phyloP scores from a whole-genome alignment of 2,888 invertebrate genomes.

The Spodoptera exigua region DNA sequence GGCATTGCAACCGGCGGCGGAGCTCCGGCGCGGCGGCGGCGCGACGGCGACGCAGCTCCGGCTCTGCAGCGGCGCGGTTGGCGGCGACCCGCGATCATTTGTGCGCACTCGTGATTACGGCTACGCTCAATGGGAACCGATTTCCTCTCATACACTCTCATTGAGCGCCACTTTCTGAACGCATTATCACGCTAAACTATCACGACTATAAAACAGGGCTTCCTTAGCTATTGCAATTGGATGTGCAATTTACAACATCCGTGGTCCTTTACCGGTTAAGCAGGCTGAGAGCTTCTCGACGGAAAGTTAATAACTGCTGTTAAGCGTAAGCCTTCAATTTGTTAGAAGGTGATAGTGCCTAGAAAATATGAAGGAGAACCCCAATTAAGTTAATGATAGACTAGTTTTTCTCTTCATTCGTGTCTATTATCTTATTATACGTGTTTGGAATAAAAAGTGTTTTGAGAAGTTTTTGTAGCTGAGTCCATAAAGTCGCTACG shows the following conservation, averaged over 20 bases:
- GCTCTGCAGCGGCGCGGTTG: slow-evolving; percentile 49
- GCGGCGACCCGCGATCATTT: slow-evolving; percentile 69
- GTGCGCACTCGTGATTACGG: slow-evolving; percentile 77
- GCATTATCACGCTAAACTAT: slow-evolving; percentile 73
- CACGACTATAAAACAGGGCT: slow-evolving; percentile 69
- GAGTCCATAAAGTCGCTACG: slow-evolving; percentile 6
- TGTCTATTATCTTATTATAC: not conserved
- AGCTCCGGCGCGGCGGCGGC: slow-evolving; percentile 27
- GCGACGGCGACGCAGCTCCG: slow-evolving; percentile 39
- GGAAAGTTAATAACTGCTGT: slow-evolving; percentile 53
- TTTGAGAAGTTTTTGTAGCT: slow-evolving; percentile 10
- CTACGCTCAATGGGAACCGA: slow-evolving; percentile 77
- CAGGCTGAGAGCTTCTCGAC: slow-evolving; percentile 53
- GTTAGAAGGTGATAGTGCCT: slow-evolving; percentile 57
- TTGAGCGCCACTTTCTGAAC: slow-evolving; percentile 73
- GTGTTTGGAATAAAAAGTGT: not conserved
- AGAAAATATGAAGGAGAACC: slow-evolving; percentile 25
- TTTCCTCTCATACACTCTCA: slow-evolving; percentile 75
- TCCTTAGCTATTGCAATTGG: slow-evolving; percentile 65
- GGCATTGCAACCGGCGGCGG: slow-evolving; percentile 72
- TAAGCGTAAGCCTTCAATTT: slow-evolving; percentile 38
- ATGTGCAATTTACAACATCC: slow-evolving; percentile 68
- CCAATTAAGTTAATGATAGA: not conserved
- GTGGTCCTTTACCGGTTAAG: slow-evolving; percentile 52
- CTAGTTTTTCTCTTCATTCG: not conserved